Conservation (phyloP, 2,888 invertebrate species). For the Chrysomela aeneicollis region DNA sequence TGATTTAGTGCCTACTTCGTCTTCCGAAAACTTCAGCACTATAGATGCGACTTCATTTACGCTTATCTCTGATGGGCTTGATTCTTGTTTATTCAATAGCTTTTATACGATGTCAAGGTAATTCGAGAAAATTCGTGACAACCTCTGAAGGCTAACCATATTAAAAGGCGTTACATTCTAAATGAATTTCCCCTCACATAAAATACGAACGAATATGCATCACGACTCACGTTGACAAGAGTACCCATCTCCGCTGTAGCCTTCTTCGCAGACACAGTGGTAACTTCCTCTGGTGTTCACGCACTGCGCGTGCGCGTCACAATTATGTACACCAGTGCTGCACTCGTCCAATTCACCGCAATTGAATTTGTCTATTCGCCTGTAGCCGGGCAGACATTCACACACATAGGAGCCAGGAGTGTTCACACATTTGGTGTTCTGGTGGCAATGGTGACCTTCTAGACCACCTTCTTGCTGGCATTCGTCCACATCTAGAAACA, state of each 20-base stretch:
- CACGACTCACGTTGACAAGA: slow-evolving; percentile 82
- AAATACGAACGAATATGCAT: no score
- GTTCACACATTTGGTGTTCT: slow-evolving; percentile 85
- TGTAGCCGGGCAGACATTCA: slow-evolving; percentile 83
- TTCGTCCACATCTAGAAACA: slow-evolving; percentile 80
- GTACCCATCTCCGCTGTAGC: slow-evolving; percentile 82
- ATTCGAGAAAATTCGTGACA: no score
- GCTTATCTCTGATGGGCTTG: no score
- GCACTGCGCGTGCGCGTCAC: slow-evolving; percentile 80
- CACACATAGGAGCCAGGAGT: slow-evolving; percentile 83
- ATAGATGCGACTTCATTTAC: no score
- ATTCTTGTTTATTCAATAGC: no score
- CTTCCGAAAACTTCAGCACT: no score
- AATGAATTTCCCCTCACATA: no score
- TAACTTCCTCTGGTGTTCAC: slow-evolving; percentile 84
- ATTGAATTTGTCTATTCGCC: slow-evolving; percentile 78
- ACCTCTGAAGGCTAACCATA: no score
- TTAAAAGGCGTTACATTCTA: no score
- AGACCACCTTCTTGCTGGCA: slow-evolving; percentile 80
- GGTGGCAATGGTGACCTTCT: slow-evolving; percentile 85
- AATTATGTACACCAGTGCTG: slow-evolving; percentile 73
- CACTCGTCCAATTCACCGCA: slow-evolving; percentile 86
- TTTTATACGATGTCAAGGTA: no score
- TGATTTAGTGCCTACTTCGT: no score
- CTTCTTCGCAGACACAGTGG: slow-evolving; percentile 75